Conservation (phyloP, 2,888 invertebrate species). For the Nasonia oneida region DNA sequence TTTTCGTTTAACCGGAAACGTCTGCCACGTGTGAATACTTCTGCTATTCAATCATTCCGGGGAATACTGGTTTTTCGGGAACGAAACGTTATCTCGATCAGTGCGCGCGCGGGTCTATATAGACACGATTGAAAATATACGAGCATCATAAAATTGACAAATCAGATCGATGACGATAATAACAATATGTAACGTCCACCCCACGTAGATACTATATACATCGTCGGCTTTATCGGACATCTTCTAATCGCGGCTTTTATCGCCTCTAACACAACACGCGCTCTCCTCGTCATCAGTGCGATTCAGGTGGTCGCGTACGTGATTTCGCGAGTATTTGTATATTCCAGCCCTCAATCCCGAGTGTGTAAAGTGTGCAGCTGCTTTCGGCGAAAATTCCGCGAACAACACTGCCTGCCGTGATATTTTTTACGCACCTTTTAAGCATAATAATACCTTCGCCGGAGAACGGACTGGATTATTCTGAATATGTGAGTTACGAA, state of each 20-base stretch:
- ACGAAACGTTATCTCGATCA: not conserved
- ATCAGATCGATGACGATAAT: constrained; percentile 4
- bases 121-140: not conserved
- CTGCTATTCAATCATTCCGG: not conserved
- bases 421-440: not conserved
- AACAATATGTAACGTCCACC: not conserved
- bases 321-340: not conserved
- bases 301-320: not conserved
- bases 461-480: constrained; percentile 10
- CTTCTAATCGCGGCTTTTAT: constrained; percentile 35
- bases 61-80: not conserved
- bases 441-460: not conserved
- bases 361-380: not conserved
- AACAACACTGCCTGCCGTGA: not conserved
- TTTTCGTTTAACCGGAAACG: not conserved
- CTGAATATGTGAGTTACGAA: not conserved
- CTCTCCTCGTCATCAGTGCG: constrained; percentile 7
- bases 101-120: not conserved
- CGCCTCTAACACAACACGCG: not conserved
- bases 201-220: not conserved
- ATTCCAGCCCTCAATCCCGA: not conserved
- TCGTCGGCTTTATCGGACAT: constrained; percentile 12
- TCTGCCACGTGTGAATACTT: not conserved
- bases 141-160: constrained; percentile 3
- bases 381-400: not conserved